phyloP scores from a whole-genome alignment of 2,797 vertebrate genomes.

The Clarias laeviceps region DNA sequence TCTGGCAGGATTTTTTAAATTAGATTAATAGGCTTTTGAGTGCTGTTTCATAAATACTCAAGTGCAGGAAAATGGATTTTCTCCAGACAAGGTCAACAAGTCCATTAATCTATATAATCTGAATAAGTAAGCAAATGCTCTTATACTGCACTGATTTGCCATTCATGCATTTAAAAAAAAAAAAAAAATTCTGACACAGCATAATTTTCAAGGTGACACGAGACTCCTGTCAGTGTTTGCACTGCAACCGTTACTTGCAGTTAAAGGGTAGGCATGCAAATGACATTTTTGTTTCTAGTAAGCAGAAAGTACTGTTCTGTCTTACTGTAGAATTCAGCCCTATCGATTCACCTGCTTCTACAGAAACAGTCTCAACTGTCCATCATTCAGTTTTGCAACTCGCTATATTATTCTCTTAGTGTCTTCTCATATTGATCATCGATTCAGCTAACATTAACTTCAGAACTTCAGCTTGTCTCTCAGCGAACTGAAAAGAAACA shows the following conservation, averaged over 20 bases:
- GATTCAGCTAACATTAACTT: constrained; percentile 18
- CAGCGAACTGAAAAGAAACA: background rate
- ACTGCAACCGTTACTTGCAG: background rate
- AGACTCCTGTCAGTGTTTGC: background rate
- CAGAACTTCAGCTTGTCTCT: background rate
- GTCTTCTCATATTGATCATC: constrained; percentile 8
- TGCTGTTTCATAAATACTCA: background rate
- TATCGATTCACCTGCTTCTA: background rate
- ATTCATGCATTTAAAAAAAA: too few species aligned
- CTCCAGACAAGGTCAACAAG: background rate
- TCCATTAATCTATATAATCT: background rate
- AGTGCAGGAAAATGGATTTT: background rate
- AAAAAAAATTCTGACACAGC: background rate
- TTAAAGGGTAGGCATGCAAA: background rate
- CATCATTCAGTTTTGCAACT: background rate
- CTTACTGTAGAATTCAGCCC: background rate
- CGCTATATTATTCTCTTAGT: background rate
- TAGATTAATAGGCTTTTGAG: background rate
- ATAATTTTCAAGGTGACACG: background rate
- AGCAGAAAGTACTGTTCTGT: background rate
- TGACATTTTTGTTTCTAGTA: background rate
- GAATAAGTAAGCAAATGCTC: background rate
- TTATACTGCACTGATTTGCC: background rate
- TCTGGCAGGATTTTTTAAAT: background rate
- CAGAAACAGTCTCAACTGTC: background rate